A percentile compares a stretch with the other conserved stretches of the same genome.
Evolutionary conservation across 2,888 invertebrate genomes (phyloP).

Genomic region (Folsomia manolachei): DNA sequence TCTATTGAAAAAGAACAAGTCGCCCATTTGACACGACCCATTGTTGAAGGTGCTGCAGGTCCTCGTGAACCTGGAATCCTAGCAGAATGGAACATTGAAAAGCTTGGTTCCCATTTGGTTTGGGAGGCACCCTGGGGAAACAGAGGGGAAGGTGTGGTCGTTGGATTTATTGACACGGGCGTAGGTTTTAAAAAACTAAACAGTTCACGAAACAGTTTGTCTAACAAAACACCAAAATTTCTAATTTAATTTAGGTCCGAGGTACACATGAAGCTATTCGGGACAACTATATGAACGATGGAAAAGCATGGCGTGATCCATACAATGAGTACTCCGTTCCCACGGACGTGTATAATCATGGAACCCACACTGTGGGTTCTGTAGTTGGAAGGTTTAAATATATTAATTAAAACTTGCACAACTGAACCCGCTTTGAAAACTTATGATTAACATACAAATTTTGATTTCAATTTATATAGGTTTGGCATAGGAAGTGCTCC

Average conservation of each 20-base stretch:
- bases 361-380: conserved; percentile 1
- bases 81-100: conserved; percentile 9
- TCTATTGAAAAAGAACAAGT: neutral
- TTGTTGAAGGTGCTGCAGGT: neutral
- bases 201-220: no score
- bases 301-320: neutral
- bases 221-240: no score
- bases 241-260: no score
- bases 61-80: neutral
- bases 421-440: no score
- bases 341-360: conserved; percentile 4
- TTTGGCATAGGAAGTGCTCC: conserved; percentile 6
- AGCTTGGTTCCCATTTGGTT: neutral
- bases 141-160: neutral
- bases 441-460: conserved; percentile 1
- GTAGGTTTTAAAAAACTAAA: no score
- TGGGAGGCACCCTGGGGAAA: conserved; percentile 9
- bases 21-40: neutral
- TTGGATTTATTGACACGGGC: neutral
- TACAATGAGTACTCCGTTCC: neutral
- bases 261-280: conserved; percentile 1
- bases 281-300: neutral
- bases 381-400: neutral
- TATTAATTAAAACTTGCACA: neutral
- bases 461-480: no score